phyloP scores from a whole-genome alignment of 2,888 invertebrate genomes.

The Tinea pellionella region DNA sequence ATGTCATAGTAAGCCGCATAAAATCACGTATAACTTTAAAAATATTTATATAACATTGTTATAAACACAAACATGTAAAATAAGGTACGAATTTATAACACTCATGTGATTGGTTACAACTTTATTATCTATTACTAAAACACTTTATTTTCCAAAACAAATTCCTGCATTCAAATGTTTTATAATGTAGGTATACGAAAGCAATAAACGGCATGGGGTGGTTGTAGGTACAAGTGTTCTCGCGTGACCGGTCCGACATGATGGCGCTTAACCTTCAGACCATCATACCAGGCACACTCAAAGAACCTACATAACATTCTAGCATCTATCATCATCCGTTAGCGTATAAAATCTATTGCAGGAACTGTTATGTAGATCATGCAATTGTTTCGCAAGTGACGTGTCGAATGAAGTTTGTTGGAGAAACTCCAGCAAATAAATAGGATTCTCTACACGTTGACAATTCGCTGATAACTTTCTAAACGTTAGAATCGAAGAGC shows the following conservation, averaged over 20 bases:
- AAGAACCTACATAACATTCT: background rate
- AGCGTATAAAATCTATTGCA: background rate
- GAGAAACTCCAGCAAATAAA: background rate
- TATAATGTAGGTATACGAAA: background rate
- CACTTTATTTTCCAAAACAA: background rate
- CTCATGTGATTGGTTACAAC: background rate
- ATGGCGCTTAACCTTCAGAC: background rate
- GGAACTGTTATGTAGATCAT: background rate
- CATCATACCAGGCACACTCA: background rate
- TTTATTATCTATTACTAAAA: background rate
- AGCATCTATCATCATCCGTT: background rate
- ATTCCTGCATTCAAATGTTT: constrained; percentile 4
- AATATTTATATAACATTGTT: too few relatives aligned
- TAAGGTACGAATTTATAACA: too few relatives aligned
- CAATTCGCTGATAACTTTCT: constrained; percentile 5
- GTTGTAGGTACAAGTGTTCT: constrained; percentile 12
- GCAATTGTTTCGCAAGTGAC: background rate
- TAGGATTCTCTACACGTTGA: background rate
- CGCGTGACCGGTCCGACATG: constrained; percentile 13
- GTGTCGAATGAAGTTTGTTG: background rate
- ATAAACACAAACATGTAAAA: too few relatives aligned
- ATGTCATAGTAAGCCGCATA: too few relatives aligned
- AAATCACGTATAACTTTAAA: too few relatives aligned
- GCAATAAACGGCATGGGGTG: constrained; percentile 9
- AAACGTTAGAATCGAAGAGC: background rate